Evolutionary conservation across 2,888 invertebrate species (phyloP).

Genomic region (Tigriopus californicus): DNA sequence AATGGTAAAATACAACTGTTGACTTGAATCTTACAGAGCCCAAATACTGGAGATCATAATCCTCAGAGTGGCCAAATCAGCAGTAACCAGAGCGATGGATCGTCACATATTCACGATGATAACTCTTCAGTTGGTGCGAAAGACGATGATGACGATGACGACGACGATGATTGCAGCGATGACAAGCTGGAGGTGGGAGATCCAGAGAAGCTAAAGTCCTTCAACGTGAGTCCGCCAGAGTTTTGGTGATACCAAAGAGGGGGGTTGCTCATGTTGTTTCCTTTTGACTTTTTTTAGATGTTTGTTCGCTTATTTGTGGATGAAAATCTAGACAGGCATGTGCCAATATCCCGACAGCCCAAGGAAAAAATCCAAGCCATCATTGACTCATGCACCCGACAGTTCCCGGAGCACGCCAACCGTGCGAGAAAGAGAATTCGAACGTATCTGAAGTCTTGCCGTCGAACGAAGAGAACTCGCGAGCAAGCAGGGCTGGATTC

Average conservation of each 20-base stretch:
- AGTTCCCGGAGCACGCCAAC: conserved; percentile 90
- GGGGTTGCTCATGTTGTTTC: too few relatives aligned
- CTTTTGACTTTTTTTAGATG: conserved; percentile 73
- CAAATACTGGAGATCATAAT: too few relatives aligned
- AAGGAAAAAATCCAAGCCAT: conserved; percentile 95
- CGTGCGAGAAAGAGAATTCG: conserved; percentile 81
- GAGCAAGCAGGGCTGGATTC: conserved; percentile 32
- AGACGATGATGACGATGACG: conserved; percentile 21
- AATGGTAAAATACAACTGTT: too few relatives aligned
- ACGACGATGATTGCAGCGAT: conserved; percentile 27
- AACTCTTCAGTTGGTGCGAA: conserved; percentile 20
- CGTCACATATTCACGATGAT: conserved; percentile 3
- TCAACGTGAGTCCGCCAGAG: conserved; percentile 27
- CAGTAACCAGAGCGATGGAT: not conserved
- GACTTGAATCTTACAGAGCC: not conserved
- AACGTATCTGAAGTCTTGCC: conserved; percentile 85
- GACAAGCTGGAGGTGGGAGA: conserved; percentile 29
- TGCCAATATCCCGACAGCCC: conserved; percentile 90
- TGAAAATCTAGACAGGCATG: conserved; percentile 86
- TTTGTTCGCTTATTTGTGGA: conserved; percentile 90
- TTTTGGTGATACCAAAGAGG: not conserved
- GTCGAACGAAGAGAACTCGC: conserved; percentile 76
- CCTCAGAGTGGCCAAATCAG: not conserved
- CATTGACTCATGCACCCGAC: conserved; percentile 86
- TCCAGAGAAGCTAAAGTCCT: conserved; percentile 32